Percentiles rank a stretch among this genome's conserved stretches.
Conservation (phyloP, 1,140 invertebrate species). For the Myzus persicae region DNA sequence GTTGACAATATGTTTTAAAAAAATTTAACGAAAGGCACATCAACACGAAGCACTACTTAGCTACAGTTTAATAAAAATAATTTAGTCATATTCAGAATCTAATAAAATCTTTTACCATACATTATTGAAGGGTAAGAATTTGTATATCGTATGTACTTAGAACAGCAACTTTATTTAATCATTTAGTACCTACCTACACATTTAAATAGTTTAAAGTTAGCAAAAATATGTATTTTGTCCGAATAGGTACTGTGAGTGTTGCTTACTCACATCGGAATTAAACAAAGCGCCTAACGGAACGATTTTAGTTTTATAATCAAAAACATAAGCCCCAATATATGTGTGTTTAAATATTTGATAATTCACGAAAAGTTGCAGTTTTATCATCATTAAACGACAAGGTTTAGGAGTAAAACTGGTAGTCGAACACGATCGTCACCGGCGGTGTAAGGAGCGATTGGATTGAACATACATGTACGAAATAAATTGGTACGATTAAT, state of each 20-base stretch:
- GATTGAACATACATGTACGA: not conserved
- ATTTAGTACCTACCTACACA: not conserved
- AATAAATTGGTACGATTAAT: not conserved
- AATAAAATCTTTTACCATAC: not conserved
- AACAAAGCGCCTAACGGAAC: not conserved
- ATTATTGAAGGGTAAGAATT: not conserved
- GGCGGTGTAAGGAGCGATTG: not conserved
- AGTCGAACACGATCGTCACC: not conserved
- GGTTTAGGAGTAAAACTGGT: not conserved
- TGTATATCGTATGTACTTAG: not conserved
- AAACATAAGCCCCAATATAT: too few species aligned
- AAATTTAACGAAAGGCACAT: too few species aligned
- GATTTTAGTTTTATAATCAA: too few species aligned
- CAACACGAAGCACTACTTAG: not conserved
- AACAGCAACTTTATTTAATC: too few species aligned
- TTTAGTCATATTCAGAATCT: not conserved
- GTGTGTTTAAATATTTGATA: too few species aligned
- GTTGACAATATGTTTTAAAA: too few species aligned
- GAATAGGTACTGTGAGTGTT: not conserved
- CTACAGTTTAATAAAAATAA: not conserved
- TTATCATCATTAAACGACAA: not conserved
- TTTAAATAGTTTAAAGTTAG: not conserved
- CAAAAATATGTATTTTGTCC: not conserved
- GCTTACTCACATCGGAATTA: not conserved
- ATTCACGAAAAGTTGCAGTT: too few species aligned